Base-by-base conservation (phyloP, 2,113 vertebrate genomes). In the Psephotus haematonotus region DNA sequence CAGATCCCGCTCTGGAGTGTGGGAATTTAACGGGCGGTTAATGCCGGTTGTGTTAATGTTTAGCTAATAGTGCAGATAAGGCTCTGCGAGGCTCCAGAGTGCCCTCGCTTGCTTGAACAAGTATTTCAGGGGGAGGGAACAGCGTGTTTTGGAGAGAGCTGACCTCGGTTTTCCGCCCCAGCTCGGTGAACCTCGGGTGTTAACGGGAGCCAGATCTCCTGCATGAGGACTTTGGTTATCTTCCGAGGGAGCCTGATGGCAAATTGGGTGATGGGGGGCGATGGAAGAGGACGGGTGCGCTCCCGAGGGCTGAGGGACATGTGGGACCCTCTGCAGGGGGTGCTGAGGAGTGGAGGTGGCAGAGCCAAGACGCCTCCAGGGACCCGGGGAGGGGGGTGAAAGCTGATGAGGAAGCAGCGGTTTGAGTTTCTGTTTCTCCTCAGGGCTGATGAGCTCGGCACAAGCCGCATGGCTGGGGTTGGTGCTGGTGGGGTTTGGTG, bases 371-470 rank as follows among this genome's bases (percentile, higher is more conserved):
- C 64, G 19, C 7, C 53, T 25, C 15, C 33, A 0, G 49, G 44
- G 27, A 3, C 10, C 25, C 1, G 12, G 1, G 57, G 44, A 29
- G 53, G 39, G 41, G 43, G 43, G 9, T 15, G 86, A 43, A 65
- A 60, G 64, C 60, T 25, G 81, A 68, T 37, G 39, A 41, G 19
- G 65, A 50, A 22, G 85, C 43, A 86, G 15, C 2, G 2, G 4
- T 28, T 44, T 35, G 6, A 9, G 62, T 22, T 76, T 50, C 70
- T 6, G 2, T 55, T 77, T 53, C 55, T 78, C 46, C 74, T 27
- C 11, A 5, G 68, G 79, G 62, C 13, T 29, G 94, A 62, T 94
- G 90, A 96, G 96, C 93, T 92, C 43, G 93, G 94, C 93, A 75
- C 31, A 75, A 37, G 33, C n/a, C 33, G 3, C 33, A 3, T 6